A percentile compares a stretch with the other conserved stretches of the same genome.
These are phyloP conservation scores for Pterois miles DNA, from an alignment of 2,797 vertebrate genomes.

Conservation along the genomic window DNA sequence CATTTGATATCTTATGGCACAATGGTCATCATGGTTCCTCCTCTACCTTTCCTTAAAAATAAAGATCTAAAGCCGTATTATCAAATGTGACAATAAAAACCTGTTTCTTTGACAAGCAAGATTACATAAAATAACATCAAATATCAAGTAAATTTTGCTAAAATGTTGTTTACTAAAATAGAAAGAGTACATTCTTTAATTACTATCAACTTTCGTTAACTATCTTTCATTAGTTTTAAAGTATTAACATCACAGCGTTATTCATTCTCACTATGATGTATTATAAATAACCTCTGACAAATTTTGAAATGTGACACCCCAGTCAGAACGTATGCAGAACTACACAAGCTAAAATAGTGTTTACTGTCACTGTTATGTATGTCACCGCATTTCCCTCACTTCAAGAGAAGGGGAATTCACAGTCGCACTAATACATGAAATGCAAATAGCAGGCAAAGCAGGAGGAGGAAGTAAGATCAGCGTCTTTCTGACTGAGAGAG, in stretches of 20 bases:
- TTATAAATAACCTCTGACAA: not conserved
- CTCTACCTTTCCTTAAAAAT: not conserved
- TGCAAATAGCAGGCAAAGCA: constrained; percentile 73
- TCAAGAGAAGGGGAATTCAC: constrained; percentile 71
- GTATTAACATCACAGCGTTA: not conserved
- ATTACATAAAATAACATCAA: not conserved
- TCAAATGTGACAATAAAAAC: not conserved
- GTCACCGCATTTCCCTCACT: constrained; percentile 66
- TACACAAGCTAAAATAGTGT: constrained; percentile 66
- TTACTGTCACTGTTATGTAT: constrained; percentile 47
- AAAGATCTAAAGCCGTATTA: not conserved
- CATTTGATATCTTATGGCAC: not conserved
- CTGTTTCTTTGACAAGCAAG: not conserved
- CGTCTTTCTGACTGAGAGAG: constrained; percentile 28
- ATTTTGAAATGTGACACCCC: not conserved
- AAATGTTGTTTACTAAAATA: not conserved
- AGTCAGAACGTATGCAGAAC: not conserved
- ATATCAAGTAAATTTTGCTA: not conserved
- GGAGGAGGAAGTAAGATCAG: constrained; percentile 40
- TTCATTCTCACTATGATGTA: not conserved
- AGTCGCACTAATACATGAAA: constrained; percentile 47
- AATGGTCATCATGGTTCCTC: not conserved
- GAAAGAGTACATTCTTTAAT: not conserved
- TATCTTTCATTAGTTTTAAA: not conserved
- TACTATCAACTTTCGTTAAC: not conserved